Percentiles rank a stretch among this genome's conserved stretches.
phyloP scores from a whole-genome alignment of 1,140 invertebrate genomes.

The Drosophila simulans region DNA sequence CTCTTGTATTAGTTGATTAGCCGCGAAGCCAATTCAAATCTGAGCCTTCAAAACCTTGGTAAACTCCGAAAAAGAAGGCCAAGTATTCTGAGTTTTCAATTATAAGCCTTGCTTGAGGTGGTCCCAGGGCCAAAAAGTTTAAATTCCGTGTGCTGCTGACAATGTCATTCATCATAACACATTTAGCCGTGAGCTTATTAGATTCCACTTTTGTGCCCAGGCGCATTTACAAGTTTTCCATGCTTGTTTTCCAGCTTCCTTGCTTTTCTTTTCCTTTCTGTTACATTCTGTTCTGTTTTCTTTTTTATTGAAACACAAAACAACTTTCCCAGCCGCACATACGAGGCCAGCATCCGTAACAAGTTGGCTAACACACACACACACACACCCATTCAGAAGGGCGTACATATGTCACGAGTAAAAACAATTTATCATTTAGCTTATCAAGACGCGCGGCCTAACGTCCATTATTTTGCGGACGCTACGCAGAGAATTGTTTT shows the following conservation, averaged over 20 bases:
- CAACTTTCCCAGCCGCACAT: conserved; percentile 54
- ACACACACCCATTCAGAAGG: conserved; percentile 8
- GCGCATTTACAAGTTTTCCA: conserved; percentile 76
- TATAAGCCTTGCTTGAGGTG: conserved; percentile 58
- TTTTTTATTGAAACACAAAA: conserved; percentile 58
- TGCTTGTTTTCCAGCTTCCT: conserved; percentile 51
- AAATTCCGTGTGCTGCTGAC: conserved; percentile 75
- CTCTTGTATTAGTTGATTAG: conserved; percentile 80
- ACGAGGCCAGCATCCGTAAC: conserved; percentile 71
- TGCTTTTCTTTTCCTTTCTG: conserved; percentile 11
- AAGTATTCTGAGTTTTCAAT: conserved; percentile 56
- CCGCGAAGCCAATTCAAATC: conserved; percentile 37
- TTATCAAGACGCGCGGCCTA: conserved; percentile 78
- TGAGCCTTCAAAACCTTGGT: neutral
- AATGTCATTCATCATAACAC: conserved; percentile 83
- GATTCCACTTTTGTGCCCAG: conserved; percentile 80
- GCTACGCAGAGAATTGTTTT: conserved; percentile 79
- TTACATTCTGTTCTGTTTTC: conserved; percentile 1
- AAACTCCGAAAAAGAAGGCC: neutral
- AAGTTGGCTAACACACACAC: conserved; percentile 19
- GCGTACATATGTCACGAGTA: conserved; percentile 77
- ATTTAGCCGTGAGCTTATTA: conserved; percentile 82
- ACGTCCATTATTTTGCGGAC: conserved; percentile 81
- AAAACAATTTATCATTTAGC: conserved; percentile 83
- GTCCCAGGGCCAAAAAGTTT: conserved; percentile 51